phyloP scores from a whole-genome alignment of 2,888 invertebrate genomes.

The Drymonia ruficornis region DNA sequence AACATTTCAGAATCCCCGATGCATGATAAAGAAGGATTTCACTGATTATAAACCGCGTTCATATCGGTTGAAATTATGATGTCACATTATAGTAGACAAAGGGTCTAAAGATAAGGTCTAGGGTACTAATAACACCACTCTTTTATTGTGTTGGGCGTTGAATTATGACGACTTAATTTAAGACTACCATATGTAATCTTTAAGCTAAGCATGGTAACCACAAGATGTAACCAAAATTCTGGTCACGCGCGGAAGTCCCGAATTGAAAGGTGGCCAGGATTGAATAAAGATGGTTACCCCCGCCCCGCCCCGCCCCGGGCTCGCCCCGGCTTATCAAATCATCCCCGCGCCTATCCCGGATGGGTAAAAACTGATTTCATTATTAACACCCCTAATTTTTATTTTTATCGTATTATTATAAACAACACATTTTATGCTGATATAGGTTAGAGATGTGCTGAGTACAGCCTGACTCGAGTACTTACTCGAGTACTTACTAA shows the following conservation, averaged over 20 bases:
- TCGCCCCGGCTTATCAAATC: slow-evolving; percentile 41
- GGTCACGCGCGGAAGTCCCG: slow-evolving; percentile 54
- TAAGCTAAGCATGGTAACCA: slow-evolving; percentile 24
- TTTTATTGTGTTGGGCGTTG: no score
- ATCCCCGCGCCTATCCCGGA: slow-evolving; percentile 28
- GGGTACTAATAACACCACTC: no score
- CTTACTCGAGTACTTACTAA: no score
- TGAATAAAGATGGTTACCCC: slow-evolving; percentile 66
- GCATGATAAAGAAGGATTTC: no score
- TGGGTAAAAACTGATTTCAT: slow-evolving; percentile 52
- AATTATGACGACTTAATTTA: no score
- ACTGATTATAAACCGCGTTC: no score
- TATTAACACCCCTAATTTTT: slow-evolving; percentile 35
- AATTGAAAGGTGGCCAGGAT: slow-evolving; percentile 71
- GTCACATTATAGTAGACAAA: no score
- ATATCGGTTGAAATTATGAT: no score
- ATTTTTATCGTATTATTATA: slow-evolving; percentile 20
- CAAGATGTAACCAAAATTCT: slow-evolving; percentile 37
- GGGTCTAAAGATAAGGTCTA: no score
- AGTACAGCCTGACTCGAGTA: no score
- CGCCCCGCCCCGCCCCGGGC: slow-evolving; percentile 5
- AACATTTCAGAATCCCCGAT: no score
- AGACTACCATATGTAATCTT: neutral
- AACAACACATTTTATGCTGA: neutral
- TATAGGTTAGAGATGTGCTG: no score